A percentile compares a stretch with the other conserved stretches of the same genome.
Conservation (phyloP, 2,113 vertebrate genomes). For the Oxyruncus cristatus region DNA sequence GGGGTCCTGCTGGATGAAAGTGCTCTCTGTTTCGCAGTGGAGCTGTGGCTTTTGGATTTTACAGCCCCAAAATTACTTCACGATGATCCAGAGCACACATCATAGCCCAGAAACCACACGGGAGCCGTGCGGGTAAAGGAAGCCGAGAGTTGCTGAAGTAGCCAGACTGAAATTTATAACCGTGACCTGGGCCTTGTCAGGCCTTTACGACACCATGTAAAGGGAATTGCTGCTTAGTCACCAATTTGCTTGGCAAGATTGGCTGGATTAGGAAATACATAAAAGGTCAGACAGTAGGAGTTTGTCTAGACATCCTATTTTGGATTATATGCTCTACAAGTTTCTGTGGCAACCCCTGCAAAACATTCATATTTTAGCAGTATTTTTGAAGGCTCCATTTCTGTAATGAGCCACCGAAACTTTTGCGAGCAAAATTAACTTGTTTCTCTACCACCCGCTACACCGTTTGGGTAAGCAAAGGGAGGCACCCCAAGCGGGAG, state of each 20-base stretch:
- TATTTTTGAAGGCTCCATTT: conserved; percentile 40
- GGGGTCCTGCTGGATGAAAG: conserved; percentile 62
- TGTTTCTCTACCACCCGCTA: background rate
- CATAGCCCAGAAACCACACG: conserved; percentile 67
- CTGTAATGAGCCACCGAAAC: background rate
- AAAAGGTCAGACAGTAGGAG: conserved; percentile 83
- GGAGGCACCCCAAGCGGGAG: background rate
- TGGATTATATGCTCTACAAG: conserved; percentile 59
- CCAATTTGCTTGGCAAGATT: conserved; percentile 73
- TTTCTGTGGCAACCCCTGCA: conserved; percentile 72
- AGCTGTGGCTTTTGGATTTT: conserved; percentile 70
- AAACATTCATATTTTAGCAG: conserved; percentile 67
- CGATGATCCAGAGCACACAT: conserved; percentile 71
- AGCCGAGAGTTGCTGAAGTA: conserved; percentile 60
- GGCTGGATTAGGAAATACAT: conserved; percentile 73
- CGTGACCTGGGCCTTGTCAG: conserved; percentile 74
- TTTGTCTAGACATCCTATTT: conserved; percentile 83
- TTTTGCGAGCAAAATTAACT: background rate
- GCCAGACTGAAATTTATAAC: conserved; percentile 76
- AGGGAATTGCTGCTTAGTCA: conserved; percentile 79
- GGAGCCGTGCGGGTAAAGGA: conserved; percentile 62
- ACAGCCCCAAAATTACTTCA: conserved; percentile 70
- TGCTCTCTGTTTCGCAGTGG: conserved; percentile 53
- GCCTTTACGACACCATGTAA: conserved; percentile 71
- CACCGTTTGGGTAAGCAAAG: background rate